Evolutionary conservation across 23 tunicate genomes (phyloP).

Genomic region (Oikopleura vanhoeffeni): DNA sequence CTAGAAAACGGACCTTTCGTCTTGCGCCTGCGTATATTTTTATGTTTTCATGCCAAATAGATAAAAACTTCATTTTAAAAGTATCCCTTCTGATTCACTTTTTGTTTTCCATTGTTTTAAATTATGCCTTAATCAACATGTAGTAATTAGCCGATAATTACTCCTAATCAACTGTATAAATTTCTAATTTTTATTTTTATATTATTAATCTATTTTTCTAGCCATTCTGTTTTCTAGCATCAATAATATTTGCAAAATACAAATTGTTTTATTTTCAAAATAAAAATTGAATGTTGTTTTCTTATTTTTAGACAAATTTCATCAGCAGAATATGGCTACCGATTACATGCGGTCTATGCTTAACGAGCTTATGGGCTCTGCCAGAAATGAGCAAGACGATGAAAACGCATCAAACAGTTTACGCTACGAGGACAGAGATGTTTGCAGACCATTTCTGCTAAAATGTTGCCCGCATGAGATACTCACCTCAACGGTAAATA

Average conservation of each 20-base stretch:
- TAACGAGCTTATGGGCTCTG: background rate
- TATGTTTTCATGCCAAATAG: too few species aligned
- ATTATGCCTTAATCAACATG: too few species aligned
- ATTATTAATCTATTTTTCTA: too few species aligned
- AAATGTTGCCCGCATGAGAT: conserved; percentile 88
- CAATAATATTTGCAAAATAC: background rate
- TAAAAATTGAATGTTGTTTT: background rate
- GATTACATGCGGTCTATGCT: background rate
- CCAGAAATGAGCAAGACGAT: background rate
- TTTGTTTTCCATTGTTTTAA: too few species aligned
- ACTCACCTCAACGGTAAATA: conserved; percentile 42
- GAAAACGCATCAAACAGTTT: conserved; percentile 2
- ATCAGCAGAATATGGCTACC: background rate
- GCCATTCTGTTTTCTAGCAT: too few species aligned
- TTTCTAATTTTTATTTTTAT: too few species aligned
- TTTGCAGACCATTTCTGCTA: conserved; percentile 63
- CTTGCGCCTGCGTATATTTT: too few species aligned
- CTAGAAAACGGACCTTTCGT: too few species aligned
- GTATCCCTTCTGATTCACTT: too few species aligned
- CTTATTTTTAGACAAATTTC: background rate
- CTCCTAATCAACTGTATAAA: too few species aligned
- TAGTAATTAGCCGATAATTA: too few species aligned
- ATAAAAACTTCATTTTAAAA: too few species aligned
- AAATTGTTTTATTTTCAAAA: background rate
- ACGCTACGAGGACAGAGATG: conserved; percentile 40